These are phyloP conservation scores for Lumbricus terrestris DNA, from an alignment of 2,888 invertebrate species.

Conservation along the genomic window DNA sequence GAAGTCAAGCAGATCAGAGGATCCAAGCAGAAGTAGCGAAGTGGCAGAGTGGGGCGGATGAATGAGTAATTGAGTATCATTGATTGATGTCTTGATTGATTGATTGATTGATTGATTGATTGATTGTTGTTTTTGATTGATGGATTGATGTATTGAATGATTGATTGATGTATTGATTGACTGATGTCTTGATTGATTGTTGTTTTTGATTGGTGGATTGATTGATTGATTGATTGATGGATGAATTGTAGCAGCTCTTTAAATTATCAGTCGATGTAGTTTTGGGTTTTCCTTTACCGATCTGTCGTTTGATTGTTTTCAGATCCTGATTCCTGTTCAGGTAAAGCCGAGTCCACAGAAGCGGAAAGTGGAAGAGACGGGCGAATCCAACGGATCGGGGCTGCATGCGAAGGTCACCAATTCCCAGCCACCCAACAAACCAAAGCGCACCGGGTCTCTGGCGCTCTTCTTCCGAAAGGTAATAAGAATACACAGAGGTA, in stretches of 20 bases:
- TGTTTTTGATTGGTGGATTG: too few species aligned
- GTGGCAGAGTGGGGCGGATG: too few species aligned
- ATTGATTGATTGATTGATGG: neutral
- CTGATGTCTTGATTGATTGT: neutral
- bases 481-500: constrained; percentile 33
- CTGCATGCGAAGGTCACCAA: constrained; percentile 6
- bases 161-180: neutral
- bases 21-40: too few species aligned
- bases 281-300: neutral
- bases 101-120: neutral
- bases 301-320: neutral
- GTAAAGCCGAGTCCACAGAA: constrained; percentile 14
- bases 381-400: neutral
- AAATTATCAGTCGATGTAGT: too few species aligned
- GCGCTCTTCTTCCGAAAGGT: constrained; percentile 86
- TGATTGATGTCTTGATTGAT: neutral
- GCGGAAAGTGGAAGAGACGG: constrained; percentile 16
- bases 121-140: neutral
- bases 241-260: too few species aligned
- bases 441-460: constrained; percentile 68
- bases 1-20: too few species aligned
- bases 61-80: too few species aligned
- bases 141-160: neutral
- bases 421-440: constrained; percentile 48
- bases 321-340: constrained; percentile 23